Percentiles rank a stretch among this genome's conserved stretches.
Conservation (phyloP, 1,140 invertebrate genomes). For the Marisa cornuarietis region DNA sequence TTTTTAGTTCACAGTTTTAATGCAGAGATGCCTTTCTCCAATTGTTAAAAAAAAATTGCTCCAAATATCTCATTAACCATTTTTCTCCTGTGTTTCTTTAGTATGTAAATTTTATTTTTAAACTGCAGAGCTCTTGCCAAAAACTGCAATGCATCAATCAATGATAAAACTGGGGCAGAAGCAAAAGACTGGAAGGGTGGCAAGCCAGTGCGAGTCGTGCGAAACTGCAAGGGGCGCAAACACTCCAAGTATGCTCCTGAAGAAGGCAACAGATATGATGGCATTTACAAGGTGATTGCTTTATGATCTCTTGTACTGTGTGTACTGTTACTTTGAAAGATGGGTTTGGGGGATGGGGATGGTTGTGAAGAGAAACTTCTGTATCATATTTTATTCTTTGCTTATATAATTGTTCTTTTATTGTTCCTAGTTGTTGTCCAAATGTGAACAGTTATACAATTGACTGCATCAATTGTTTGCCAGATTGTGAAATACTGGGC, state of each 20-base stretch:
- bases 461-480: background rate
- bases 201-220: slow-evolving; percentile 81
- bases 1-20: too few species aligned
- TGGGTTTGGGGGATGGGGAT: background rate
- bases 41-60: too few species aligned
- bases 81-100: too few species aligned
- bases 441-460: too few species aligned
- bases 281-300: slow-evolving; percentile 67
- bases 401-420: too few species aligned
- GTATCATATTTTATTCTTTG: too few species aligned
- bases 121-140: slow-evolving; percentile 77
- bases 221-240: slow-evolving; percentile 79
- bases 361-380: background rate
- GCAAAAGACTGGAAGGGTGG: slow-evolving; percentile 79
- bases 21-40: too few species aligned
- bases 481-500: slow-evolving; percentile 86
- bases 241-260: slow-evolving; percentile 82
- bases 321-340: background rate
- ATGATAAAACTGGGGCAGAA: slow-evolving; percentile 75
- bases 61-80: too few species aligned
- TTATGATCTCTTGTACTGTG: background rate
- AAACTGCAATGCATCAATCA: slow-evolving; percentile 78
- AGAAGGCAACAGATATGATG: slow-evolving; percentile 74
- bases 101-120: background rate
- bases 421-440: too few species aligned